Conservation (phyloP, 2,113 vertebrate species). For the Pteruthius melanotis region DNA sequence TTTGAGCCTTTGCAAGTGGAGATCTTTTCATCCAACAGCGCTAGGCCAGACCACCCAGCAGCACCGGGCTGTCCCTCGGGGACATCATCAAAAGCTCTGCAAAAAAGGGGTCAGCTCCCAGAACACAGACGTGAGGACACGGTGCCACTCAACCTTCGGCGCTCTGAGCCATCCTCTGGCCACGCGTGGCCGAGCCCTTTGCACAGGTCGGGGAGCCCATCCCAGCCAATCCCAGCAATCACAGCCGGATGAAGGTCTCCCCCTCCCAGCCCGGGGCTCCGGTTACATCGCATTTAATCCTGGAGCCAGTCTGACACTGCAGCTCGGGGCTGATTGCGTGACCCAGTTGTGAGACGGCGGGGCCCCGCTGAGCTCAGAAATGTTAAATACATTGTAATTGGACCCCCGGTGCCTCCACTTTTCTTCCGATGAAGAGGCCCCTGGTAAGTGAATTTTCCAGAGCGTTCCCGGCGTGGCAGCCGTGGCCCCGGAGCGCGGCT, state of each 20-base stretch:
- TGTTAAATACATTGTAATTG: constrained; percentile 34
- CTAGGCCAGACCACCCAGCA: background rate
- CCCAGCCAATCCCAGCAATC: background rate
- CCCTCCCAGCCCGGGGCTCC: background rate
- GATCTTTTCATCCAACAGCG: background rate
- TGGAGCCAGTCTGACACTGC: background rate
- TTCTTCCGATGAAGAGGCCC: background rate
- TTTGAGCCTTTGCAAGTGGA: background rate
- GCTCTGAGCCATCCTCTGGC: fast-evolving
- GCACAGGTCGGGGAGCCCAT: background rate
- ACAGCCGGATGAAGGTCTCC: background rate
- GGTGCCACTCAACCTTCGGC: fast-evolving
- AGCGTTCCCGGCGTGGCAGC: fast-evolving
- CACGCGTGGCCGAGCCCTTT: background rate
- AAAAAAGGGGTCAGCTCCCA: background rate
- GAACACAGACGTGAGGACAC: fast-evolving
- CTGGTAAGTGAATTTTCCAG: background rate
- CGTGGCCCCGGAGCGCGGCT: fast-evolving
- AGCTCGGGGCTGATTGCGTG: background rate
- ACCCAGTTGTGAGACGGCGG: constrained; percentile 13
- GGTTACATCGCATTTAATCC: constrained; percentile 53
- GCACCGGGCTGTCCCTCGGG: background rate
- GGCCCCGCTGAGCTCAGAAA: constrained; percentile 30
- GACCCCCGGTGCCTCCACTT: background rate
- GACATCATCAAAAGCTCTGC: background rate